Evolutionary conservation across 2,797 vertebrate species (phyloP), one percentile per base, ranked within the genome.

Genomic region (Bovichtus diacanthus): DNA sequence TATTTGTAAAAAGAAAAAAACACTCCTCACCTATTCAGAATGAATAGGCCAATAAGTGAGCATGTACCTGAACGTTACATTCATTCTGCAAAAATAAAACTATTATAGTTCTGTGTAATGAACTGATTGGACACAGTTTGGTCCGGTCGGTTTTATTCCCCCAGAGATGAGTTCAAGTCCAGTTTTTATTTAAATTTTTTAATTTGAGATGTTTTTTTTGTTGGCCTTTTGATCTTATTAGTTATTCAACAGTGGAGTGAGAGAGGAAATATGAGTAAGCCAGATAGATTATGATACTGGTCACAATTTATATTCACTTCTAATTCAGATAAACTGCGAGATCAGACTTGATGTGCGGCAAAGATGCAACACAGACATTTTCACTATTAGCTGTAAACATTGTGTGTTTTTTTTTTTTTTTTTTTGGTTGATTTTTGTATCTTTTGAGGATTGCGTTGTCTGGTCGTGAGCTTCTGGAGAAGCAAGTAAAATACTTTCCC

Each of bases 371-470:
- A n/a, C n/a, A n/a, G n/a, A 34, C 31, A 34, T 15, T 15, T 25
- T 11, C 9, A 39, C 9, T 19, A 12, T 31, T 7, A 1, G 10
- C 36, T 25, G 43, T 60, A 23, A 44, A 60, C 34, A 55, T 3
- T 8, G 36, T 9, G 9, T 36, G 1, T 3, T 54, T 3, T 39
- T 36, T 9, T 38, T 13, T 3, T 54, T 3, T 39, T 36, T 9
- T 38, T 13, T 2, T 59, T 47, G 31, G 18, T 56, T 55, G 9
- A n/a, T 60, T 65, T 66, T 31, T 51, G 23, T 31, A 7, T 72
- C 18, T 79, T 70, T 65, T 44, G 31, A 71, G 6, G 27, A 70
- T 58, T 43, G 13, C 3, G 50, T n/a, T 6, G 27, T 53, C n/a
- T 56, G 5, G 1, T 38, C 43, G 60, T 53, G 2, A 51, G 25